These are phyloP conservation scores for Vandiemenella viatica DNA, from an alignment of 2,888 invertebrate genomes.

Conservation along the genomic window DNA sequence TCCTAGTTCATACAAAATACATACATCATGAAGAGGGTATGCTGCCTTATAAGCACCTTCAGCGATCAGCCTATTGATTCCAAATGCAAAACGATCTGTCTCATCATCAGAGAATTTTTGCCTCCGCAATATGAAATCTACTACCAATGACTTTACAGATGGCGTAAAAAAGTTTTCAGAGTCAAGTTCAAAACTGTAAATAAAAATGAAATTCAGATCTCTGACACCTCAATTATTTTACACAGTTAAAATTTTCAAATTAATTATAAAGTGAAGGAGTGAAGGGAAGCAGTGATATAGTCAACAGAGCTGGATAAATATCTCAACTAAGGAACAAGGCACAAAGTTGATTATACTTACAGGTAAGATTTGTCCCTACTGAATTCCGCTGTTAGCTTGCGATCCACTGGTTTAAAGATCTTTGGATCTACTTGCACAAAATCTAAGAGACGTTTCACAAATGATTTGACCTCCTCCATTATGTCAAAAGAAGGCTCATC, in stretches of 20 bases:
- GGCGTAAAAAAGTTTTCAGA: slow-evolving; percentile 52
- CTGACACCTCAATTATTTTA: not conserved
- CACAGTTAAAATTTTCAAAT: not conserved
- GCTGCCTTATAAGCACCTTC: slow-evolving; percentile 52
- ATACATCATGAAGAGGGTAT: slow-evolving; percentile 63
- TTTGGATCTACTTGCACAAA: slow-evolving; percentile 41
- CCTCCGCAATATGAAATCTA: slow-evolving; percentile 59
- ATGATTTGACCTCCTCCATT: slow-evolving; percentile 31
- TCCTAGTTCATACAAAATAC: too few species aligned
- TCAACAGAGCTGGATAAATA: not conserved
- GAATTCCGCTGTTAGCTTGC: slow-evolving; percentile 51
- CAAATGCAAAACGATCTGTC: slow-evolving; percentile 37
- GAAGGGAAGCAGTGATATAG: not conserved
- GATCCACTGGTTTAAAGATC: slow-evolving; percentile 44
- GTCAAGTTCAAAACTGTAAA: slow-evolving; percentile 44
- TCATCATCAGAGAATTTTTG: slow-evolving; percentile 43
- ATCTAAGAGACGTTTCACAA: slow-evolving; percentile 28
- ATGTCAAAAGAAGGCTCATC: slow-evolving; percentile 27
- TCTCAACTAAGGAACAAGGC: not conserved
- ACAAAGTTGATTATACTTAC: slow-evolving; percentile 30
- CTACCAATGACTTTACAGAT: slow-evolving; percentile 47
- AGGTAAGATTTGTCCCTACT: slow-evolving; percentile 54
- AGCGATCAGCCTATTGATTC: slow-evolving; percentile 49
- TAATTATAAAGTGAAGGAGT: not conserved
- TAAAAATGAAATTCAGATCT: slow-evolving; percentile 8